Evolutionary conservation across 2,797 vertebrate species (phyloP).

Genomic region (Platalea minor): DNA sequence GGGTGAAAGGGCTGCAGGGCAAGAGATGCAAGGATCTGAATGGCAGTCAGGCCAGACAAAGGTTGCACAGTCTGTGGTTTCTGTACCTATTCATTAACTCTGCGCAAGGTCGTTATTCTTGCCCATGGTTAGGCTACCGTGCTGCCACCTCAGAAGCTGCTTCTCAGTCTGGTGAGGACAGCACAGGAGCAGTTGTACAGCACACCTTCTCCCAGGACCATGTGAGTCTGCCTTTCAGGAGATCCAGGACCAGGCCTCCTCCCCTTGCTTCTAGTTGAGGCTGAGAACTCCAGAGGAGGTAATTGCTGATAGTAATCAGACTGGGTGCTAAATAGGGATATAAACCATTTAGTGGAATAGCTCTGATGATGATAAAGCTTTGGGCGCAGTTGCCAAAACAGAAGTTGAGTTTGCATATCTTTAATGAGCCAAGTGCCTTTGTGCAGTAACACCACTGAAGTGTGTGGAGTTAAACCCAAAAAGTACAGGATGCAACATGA

Average conservation of each 20-base stretch:
- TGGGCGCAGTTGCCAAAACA: conserved; percentile 1
- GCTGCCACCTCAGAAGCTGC: neutral
- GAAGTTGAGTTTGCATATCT: neutral
- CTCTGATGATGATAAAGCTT: conserved; percentile 16
- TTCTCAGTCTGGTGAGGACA: neutral
- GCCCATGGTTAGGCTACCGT: neutral
- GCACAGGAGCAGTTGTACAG: neutral
- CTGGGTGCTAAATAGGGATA: conserved; percentile 14
- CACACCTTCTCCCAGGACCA: neutral
- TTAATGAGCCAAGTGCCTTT: neutral
- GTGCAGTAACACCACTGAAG: neutral
- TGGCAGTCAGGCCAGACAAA: neutral
- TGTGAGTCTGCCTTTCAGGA: neutral
- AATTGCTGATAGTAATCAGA: conserved; percentile 19
- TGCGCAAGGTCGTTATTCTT: neutral
- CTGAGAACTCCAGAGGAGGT: neutral
- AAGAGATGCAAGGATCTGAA: neutral
- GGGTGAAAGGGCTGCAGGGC: neutral
- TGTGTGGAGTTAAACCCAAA: neutral
- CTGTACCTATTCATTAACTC: neutral
- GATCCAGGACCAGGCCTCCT: neutral
- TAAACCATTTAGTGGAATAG: conserved; percentile 18
- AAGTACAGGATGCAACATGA: neutral
- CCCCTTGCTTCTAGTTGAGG: neutral
- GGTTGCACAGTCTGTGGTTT: neutral